Percentiles rank a stretch among this genome's conserved stretches.
Conservation (phyloP, 2,113 vertebrate genomes). For the Apteryx owenii region DNA sequence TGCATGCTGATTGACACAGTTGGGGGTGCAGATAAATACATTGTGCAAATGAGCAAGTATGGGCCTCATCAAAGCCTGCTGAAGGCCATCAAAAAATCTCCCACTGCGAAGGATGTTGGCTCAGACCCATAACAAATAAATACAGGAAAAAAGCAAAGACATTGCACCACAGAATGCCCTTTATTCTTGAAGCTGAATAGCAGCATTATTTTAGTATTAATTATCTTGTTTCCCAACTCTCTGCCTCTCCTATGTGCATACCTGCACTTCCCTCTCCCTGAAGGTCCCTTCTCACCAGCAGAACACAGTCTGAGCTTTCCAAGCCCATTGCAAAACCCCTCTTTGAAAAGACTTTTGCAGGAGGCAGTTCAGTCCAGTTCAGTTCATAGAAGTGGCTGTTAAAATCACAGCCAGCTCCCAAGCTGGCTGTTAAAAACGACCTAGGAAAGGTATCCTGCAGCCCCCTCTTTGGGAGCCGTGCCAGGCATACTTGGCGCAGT, state of each 20-base stretch:
- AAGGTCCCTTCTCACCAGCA: rapidly evolving
- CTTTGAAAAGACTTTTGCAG: not conserved
- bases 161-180: not conserved
- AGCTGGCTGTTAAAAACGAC: not conserved
- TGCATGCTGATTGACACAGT: not conserved
- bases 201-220: not conserved
- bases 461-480: rapidly evolving
- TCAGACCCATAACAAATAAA: conserved; percentile 56
- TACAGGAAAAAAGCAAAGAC: not conserved
- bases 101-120: not conserved
- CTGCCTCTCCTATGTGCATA: rapidly evolving
- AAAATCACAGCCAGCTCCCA: not conserved
- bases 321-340: not conserved
- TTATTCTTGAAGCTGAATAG: not conserved
- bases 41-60: conserved; percentile 53
- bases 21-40: conserved; percentile 35
- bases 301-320: not conserved
- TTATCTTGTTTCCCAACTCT: not conserved
- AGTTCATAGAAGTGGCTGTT: not conserved
- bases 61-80: conserved; percentile 30
- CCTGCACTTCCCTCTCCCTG: rapidly evolving
- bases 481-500: not conserved
- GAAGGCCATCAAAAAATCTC: conserved; percentile 33
- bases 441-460: not conserved
- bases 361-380: not conserved